Evolutionary conservation across 1,140 invertebrate species (phyloP).

Genomic region (Zaprionus capensis): DNA sequence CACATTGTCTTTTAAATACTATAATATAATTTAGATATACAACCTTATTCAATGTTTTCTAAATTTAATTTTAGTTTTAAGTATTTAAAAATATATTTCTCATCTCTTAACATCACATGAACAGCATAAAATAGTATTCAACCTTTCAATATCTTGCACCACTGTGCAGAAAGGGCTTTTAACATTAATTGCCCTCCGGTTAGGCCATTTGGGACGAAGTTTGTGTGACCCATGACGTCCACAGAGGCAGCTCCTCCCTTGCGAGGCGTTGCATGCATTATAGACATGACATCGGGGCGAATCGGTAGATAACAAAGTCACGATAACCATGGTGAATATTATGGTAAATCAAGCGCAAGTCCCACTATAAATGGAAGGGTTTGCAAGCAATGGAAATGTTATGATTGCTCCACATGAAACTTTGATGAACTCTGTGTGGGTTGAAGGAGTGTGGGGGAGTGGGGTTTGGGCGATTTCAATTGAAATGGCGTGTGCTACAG

Average conservation of each 20-base stretch:
- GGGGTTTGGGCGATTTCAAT: conserved; percentile 18
- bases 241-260: background rate
- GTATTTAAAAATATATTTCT: background rate
- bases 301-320: conserved; percentile 68
- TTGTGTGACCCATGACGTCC: background rate
- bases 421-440: conserved; percentile 50
- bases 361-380: background rate
- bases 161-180: conserved; percentile 43
- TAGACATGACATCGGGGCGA: conserved; percentile 61
- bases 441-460: background rate
- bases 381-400: conserved; percentile 44
- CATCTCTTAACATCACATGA: background rate
- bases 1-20: background rate
- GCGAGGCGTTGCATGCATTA: conserved; percentile 61
- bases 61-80: no score
- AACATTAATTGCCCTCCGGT: conserved; percentile 58
- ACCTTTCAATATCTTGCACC: background rate
- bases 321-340: conserved; percentile 74
- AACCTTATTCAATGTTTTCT: background rate
- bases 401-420: conserved; percentile 59
- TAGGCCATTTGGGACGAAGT: conserved; percentile 16
- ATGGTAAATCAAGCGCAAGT: conserved; percentile 21
- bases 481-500: conserved; percentile 50
- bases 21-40: background rate
- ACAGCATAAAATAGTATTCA: background rate